phyloP scores from a whole-genome alignment of 1,140 invertebrate species.

The Dendroctonus ponderosae region DNA sequence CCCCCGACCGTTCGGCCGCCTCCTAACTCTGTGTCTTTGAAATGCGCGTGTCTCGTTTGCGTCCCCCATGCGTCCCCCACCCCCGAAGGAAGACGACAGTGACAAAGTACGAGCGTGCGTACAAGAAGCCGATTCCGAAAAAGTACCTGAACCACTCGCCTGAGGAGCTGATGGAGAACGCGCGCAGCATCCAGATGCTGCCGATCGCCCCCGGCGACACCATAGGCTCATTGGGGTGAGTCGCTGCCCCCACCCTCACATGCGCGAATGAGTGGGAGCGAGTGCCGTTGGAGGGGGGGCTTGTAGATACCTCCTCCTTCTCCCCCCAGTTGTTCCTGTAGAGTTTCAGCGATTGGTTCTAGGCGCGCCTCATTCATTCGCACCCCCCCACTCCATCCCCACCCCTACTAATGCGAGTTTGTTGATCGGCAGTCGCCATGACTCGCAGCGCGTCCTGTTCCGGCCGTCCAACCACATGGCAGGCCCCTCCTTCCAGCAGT shows the following conservation, averaged over 20 bases:
- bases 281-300: too few relatives aligned
- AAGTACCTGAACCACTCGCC: constrained; percentile 69
- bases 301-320: too few relatives aligned
- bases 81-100: constrained; percentile 76
- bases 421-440: constrained; percentile 61
- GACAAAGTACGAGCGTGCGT: constrained; percentile 82
- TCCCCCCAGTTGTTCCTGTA: too few relatives aligned
- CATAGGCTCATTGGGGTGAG: constrained; percentile 80
- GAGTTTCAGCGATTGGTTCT: too few relatives aligned
- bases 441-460: constrained; percentile 70
- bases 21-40: constrained; percentile 31
- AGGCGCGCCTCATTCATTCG: too few relatives aligned
- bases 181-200: constrained; percentile 72
- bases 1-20: neutral
- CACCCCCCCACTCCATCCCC: too few relatives aligned
- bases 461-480: constrained; percentile 68
- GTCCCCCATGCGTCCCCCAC: constrained; percentile 24
- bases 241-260: constrained; percentile 4
- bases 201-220: constrained; percentile 60
- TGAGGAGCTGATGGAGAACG: constrained; percentile 71
- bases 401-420: neutral
- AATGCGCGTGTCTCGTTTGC: constrained; percentile 17
- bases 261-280: too few relatives aligned
- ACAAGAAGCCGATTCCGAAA: constrained; percentile 79
- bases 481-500: constrained; percentile 45